These are phyloP conservation scores for Centroberyx gerrardi DNA, from an alignment of 2,797 vertebrate species.

Conservation along the genomic window DNA sequence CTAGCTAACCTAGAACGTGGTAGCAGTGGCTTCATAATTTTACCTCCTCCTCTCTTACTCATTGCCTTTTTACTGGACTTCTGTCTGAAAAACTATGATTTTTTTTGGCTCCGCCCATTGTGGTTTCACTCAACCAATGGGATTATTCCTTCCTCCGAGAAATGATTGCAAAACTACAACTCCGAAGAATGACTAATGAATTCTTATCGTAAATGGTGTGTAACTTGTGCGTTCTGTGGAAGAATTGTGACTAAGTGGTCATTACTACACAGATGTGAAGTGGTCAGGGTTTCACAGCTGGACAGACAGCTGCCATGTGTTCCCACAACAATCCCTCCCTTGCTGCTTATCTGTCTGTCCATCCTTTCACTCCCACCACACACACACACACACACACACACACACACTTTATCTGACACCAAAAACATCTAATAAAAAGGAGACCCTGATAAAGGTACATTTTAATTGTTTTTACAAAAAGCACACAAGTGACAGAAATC, in stretches of 20 bases:
- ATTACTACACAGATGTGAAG: constrained; percentile 54
- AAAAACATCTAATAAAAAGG: constrained; percentile 19
- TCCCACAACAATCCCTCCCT: constrained; percentile 82
- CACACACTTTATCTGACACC: background rate
- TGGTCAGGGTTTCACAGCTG: constrained; percentile 56
- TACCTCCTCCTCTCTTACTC: too few species aligned
- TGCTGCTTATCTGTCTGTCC: constrained; percentile 64
- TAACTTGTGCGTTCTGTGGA: constrained; percentile 50
- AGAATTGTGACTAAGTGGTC: constrained; percentile 44
- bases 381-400: background rate
- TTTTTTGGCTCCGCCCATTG: too few species aligned
- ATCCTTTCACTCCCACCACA: constrained; percentile 40
- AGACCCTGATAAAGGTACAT: background rate
- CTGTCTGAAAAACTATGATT: too few species aligned
- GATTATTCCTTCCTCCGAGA: too few species aligned
- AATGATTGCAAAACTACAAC: too few species aligned
- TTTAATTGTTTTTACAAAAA: constrained; percentile 30
- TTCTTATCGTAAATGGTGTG: constrained; percentile 3
- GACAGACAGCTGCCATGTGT: constrained; percentile 74
- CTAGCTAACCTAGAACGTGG: too few species aligned
- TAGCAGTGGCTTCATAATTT: too few species aligned
- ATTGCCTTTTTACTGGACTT: too few species aligned
- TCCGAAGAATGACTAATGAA: background rate
- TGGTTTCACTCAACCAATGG: too few species aligned
- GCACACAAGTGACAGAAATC: constrained; percentile 20